Evolutionary conservation across 1,140 invertebrate species (phyloP), one percentile per base, ranked within the genome.

Genomic region (Hormaphis cornu): DNA sequence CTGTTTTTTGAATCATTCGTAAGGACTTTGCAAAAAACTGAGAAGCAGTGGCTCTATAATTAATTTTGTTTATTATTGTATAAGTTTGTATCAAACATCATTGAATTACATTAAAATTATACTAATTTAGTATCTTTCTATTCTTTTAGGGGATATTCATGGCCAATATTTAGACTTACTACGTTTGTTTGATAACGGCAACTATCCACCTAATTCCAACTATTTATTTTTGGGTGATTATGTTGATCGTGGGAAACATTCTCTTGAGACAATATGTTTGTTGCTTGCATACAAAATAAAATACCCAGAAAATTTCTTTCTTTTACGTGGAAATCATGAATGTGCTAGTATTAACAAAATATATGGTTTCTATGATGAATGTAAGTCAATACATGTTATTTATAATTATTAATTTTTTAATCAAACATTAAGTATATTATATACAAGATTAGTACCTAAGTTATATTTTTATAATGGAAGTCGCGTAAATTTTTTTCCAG

Each of bases 181-280:
- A 74, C 85, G 95, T 75, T 80, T 98, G 56, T 98, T 98, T 81
- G 95, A 97, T 80, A 97, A 97, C 79, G 95, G 95, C 58, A 93
- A 94, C 18, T 97, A 97, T 78, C 95, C 95, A 53, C 95, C 95
- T 59, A 92, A 96, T 78, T 89, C 92, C 58, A 97, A 97, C 78
- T 97, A 91, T n/a, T n/a, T n/a, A n/a, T n/a, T n/a, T n/a, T n/a
- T n/a, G n/a, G n/a, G n/a, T n/a, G n/a, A n/a, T n/a, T n/a, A n/a
- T n/a, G n/a, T n/a, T n/a, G n/a, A n/a, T n/a, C n/a, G n/a, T n/a
- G n/a, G n/a, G n/a, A n/a, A 91, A 76, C 89, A 91, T 76, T 90
- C 88, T 8, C 79, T 93, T 69, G 90, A 93, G 81, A 91, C 89
- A 58, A 91, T 92, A 74, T 92, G 89, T 78, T 81, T 93, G 58